Evolutionary conservation across 2,797 vertebrate genomes (phyloP), one percentile per base, ranked within the genome.

Genomic region (Mallotus villosus): DNA sequence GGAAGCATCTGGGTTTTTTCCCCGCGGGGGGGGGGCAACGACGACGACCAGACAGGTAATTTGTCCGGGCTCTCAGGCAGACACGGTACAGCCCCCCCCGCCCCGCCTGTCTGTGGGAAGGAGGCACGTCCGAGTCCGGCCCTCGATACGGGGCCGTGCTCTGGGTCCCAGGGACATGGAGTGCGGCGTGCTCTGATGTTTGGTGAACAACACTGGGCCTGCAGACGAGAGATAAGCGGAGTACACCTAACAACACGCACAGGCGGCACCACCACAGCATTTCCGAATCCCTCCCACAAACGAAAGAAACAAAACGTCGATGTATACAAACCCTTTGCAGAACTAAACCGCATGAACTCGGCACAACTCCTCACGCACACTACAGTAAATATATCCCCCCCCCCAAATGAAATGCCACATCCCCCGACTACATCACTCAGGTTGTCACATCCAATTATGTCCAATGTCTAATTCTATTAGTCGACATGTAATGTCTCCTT

Each of bases 151-250:
- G 84, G 62, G 27, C 27, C 78, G 70, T 19, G 79, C 81, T 86
- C 83, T 81, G 82, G 81, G 84, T 80, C 70, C 81, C 77, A 82
- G 81, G 78, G 83, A 61, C 37, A 12, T 29, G 37, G 37, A 51
- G 58, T 63, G 80, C 79, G 66, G 82, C 73, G 32, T 73, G 78
- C 83, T 82, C 82, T 81, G 86, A 82, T 85, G 81, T 81, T 81
- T 77, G 81, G 82, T 82, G 81, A 80, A 80, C 41, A 34, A 68
- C 82, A 76, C 69, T 78, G 77, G 83, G 87, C 87, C 90, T 93
- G 91, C 74, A 80, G 80, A 78, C 14, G 58, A 70, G 81, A 84
- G 92, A 93, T 92, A 91, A 92, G 90, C 67, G 65, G 74, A 77
- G 79, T 80, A 83, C 76, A 57, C 29, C 25, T 51, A 14, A 16